A percentile compares a stretch with the other conserved stretches of the same genome.
phyloP scores from a whole-genome alignment of 2,797 vertebrate species.

The Dermochelys coriacea region DNA sequence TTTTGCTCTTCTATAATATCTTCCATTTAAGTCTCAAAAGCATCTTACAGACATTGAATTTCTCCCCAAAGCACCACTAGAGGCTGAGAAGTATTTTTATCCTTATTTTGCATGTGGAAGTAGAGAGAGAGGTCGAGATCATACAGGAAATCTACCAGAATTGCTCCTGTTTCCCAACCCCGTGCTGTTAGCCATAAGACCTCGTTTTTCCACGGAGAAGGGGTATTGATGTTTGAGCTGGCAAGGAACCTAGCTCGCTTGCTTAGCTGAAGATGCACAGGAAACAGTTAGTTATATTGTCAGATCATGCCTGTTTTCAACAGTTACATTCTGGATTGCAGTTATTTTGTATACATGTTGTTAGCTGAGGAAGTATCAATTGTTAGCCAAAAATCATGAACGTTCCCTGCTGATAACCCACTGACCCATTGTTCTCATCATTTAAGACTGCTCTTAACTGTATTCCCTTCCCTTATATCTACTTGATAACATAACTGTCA shows the following conservation, averaged over 20 bases:
- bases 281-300: background rate
- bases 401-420: background rate
- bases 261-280: background rate
- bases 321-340: background rate
- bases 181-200: background rate
- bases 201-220: background rate
- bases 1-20: background rate
- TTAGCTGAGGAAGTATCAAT: background rate
- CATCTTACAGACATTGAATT: background rate
- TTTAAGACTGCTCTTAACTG: background rate
- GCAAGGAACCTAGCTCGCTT: background rate
- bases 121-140: background rate
- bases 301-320: fast-evolving
- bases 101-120: background rate
- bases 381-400: fast-evolving
- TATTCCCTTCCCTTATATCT: background rate
- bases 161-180: background rate
- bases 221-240: background rate
- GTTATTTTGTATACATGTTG: background rate
- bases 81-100: background rate
- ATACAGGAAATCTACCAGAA: background rate
- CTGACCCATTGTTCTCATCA: background rate
- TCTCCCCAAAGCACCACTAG: background rate
- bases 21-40: background rate
- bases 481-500: background rate